Percentiles rank a stretch among this genome's conserved stretches.
These are phyloP conservation scores for Microplitis demolitor DNA, from an alignment of 1,140 invertebrate species.

Conservation along the genomic window DNA sequence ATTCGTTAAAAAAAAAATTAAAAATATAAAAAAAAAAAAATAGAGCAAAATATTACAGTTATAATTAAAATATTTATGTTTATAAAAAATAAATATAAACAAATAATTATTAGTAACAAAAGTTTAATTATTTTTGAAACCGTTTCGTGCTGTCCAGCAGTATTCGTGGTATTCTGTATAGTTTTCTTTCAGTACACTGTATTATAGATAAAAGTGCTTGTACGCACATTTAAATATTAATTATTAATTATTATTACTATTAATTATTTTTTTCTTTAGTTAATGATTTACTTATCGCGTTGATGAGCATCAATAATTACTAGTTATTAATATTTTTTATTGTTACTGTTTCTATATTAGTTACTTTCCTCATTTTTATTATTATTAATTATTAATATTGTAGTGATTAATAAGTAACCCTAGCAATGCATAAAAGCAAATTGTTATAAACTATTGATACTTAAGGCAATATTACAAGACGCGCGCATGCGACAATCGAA, in stretches of 20 bases:
- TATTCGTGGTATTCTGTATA: slow-evolving; percentile 34
- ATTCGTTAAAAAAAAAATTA: slow-evolving; percentile 24
- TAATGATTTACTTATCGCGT: not conserved
- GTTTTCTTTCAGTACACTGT: slow-evolving; percentile 27
- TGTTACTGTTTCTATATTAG: slow-evolving; percentile 21
- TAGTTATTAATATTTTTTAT: slow-evolving; percentile 24
- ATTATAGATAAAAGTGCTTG: slow-evolving; percentile 27
- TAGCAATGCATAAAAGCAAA: not conserved
- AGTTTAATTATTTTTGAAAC: slow-evolving; percentile 20
- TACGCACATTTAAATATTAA: slow-evolving; percentile 13
- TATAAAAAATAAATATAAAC: no score
- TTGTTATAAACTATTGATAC: not conserved
- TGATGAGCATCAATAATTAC: slow-evolving; percentile 12
- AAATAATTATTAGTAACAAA: no score
- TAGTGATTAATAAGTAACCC: not conserved
- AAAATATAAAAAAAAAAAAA: no score
- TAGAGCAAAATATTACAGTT: no score
- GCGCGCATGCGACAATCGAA: not conserved
- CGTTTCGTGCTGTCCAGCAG: slow-evolving; percentile 35
- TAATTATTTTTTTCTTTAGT: not conserved
- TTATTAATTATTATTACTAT: slow-evolving; percentile 19
- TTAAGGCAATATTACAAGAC: not conserved
- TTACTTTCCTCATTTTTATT: slow-evolving; percentile 8
- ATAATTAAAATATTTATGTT: no score
- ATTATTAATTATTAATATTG: slow-evolving; percentile 11